Evolutionary conservation across 2,888 invertebrate genomes (phyloP).

Genomic region (Lysandra coridon): DNA sequence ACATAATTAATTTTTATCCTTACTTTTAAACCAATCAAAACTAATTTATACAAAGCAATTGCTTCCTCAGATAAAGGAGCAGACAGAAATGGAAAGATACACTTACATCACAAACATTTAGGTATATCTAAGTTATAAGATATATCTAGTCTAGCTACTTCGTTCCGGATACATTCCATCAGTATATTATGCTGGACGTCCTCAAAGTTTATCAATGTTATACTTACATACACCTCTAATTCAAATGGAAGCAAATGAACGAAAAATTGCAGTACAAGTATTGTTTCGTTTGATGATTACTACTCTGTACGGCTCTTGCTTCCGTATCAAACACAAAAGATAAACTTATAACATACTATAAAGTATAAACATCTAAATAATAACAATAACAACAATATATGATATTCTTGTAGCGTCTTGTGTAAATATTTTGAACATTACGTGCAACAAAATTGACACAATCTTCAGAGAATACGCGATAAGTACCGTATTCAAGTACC

Average conservation of each 20-base stretch:
- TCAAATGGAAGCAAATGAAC: background rate
- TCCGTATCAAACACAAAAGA: background rate
- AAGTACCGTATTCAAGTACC: background rate
- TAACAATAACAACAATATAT: background rate
- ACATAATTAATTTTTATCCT: too few species aligned
- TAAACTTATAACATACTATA: background rate
- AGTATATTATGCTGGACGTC: too few species aligned
- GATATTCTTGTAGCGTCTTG: background rate
- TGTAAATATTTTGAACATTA: background rate
- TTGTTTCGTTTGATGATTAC: background rate
- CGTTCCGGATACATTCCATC: too few species aligned
- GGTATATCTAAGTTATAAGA: too few species aligned
- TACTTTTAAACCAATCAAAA: too few species aligned
- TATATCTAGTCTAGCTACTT: too few species aligned
- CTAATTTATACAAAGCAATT: too few species aligned
- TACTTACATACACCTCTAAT: too few species aligned
- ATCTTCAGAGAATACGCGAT: background rate
- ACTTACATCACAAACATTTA: too few species aligned
- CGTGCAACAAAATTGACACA: background rate
- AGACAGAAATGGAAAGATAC: too few species aligned
- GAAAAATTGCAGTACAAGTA: background rate
- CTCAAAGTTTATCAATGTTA: too few species aligned
- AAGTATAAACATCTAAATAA: background rate
- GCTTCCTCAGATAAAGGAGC: too few species aligned
- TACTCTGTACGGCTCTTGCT: background rate